phyloP scores from a whole-genome alignment of 2,888 invertebrate species.

The Eupithecia subfuscata region DNA sequence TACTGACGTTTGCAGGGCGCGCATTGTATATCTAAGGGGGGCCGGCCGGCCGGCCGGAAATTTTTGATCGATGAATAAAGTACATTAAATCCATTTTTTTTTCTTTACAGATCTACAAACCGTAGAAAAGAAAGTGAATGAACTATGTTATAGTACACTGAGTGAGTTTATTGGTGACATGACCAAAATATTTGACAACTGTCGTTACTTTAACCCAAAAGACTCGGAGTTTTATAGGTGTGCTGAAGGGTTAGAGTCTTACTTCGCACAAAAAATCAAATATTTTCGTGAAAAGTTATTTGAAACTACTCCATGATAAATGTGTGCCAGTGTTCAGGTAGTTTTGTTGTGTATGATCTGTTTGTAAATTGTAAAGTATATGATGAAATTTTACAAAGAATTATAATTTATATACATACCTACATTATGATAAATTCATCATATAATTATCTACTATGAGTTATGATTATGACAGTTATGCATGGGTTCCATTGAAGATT shows the following conservation, averaged over 20 bases:
- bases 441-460: constrained; percentile 55
- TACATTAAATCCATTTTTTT: constrained; percentile 21
- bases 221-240: constrained; percentile 98
- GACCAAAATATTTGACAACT: constrained; percentile 99
- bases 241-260: constrained; percentile 97
- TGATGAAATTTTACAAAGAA: constrained; percentile 74
- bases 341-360: constrained; percentile 64
- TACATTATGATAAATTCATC: constrained; percentile 49
- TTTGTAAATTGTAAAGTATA: constrained; percentile 77
- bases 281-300: constrained; percentile 93
- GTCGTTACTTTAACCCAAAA: constrained; percentile 98
- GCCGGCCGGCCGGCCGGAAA: no score
- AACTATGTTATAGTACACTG: constrained; percentile 92
- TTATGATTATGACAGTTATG: constrained; percentile 52
- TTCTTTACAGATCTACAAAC: constrained; percentile 92
- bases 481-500: constrained; percentile 57
- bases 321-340: constrained; percentile 63
- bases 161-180: constrained; percentile 98
- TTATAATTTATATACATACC: constrained; percentile 63
- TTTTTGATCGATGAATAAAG: no score
- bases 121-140: constrained; percentile 93
- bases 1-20: no score
- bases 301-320: constrained; percentile 83
- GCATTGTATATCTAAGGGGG: no score
- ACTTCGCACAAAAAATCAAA: constrained; percentile 97